Percentiles rank a stretch among this genome's conserved stretches.
Conservation (phyloP, 2,888 invertebrate genomes). For the Nudaria mundana region DNA sequence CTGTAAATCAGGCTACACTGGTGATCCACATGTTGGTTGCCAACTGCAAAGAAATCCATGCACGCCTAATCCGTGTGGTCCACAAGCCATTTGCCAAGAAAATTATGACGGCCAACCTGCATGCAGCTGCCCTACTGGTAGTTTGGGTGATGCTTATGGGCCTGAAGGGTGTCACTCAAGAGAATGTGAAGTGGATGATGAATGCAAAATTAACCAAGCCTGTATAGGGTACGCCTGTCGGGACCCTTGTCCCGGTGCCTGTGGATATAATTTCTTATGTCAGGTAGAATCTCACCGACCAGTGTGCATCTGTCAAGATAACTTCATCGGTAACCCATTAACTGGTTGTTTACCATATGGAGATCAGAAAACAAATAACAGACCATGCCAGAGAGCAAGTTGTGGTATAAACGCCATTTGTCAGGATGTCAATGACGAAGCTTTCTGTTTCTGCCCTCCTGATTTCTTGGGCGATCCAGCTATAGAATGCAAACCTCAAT, state of each 20-base stretch:
- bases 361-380: constrained; percentile 66
- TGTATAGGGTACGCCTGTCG: constrained; percentile 91
- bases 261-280: constrained; percentile 88
- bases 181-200: constrained; percentile 90
- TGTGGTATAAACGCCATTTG: constrained; percentile 92
- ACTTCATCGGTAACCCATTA: constrained; percentile 89
- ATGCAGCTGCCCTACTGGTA: constrained; percentile 88
- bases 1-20: constrained; percentile 87
- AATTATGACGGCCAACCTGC: constrained; percentile 85
- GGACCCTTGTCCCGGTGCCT: constrained; percentile 91
- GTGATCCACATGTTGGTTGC: constrained; percentile 91
- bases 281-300: constrained; percentile 90
- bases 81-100: constrained; percentile 86
- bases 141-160: constrained; percentile 88
- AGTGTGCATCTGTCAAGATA: constrained; percentile 87
- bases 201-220: constrained; percentile 86
- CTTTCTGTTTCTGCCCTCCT: constrained; percentile 88
- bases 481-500: constrained; percentile 88
- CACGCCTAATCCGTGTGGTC: constrained; percentile 90
- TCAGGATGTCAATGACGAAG: constrained; percentile 84
- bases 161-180: constrained; percentile 87
- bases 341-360: constrained; percentile 84
- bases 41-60: constrained; percentile 86
- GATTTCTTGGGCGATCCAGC: constrained; percentile 91
- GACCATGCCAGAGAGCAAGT: constrained; percentile 87